A percentile compares a stretch with the other conserved stretches of the same genome.
These are phyloP conservation scores for Silurus meridionalis DNA, from an alignment of 2,113 vertebrate genomes.

Conservation along the genomic window DNA sequence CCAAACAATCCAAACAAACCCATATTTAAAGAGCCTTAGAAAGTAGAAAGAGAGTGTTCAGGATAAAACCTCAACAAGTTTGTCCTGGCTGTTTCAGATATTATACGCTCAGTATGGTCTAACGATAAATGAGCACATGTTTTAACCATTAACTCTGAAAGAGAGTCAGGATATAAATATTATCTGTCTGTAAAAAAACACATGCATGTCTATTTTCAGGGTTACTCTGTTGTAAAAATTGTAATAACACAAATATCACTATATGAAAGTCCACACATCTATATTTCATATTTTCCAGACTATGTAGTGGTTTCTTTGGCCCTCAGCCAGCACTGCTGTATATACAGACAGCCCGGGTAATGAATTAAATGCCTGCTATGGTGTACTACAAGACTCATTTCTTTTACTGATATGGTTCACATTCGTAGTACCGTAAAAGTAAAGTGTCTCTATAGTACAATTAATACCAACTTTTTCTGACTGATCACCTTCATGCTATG, in stretches of 20 bases:
- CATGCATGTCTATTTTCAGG: neutral
- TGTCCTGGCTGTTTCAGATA: neutral
- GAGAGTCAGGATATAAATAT: neutral
- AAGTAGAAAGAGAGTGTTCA: slow-evolving; percentile 4
- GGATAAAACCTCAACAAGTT: neutral
- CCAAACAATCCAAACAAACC: neutral
- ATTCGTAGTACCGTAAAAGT: neutral
- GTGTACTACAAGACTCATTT: neutral
- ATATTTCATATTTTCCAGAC: slow-evolving; percentile 3
- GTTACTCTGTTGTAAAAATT: neutral
- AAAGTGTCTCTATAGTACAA: neutral
- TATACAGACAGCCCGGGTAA: neutral
- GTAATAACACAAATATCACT: neutral
- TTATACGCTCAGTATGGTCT: neutral
- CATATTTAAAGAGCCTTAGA: slow-evolving; percentile 25
- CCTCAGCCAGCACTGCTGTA: neutral
- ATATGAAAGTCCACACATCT: neutral
- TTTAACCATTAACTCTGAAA: neutral
- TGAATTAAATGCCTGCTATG: neutral
- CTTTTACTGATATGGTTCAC: neutral
- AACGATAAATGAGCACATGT: neutral
- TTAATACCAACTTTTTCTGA: neutral
- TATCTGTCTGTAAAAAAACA: neutral
- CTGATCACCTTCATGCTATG: neutral
- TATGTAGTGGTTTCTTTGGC: neutral